These are phyloP conservation scores for Varecia variegata DNA, from an alignment of 2,797 vertebrate genomes.

Conservation along the genomic window DNA sequence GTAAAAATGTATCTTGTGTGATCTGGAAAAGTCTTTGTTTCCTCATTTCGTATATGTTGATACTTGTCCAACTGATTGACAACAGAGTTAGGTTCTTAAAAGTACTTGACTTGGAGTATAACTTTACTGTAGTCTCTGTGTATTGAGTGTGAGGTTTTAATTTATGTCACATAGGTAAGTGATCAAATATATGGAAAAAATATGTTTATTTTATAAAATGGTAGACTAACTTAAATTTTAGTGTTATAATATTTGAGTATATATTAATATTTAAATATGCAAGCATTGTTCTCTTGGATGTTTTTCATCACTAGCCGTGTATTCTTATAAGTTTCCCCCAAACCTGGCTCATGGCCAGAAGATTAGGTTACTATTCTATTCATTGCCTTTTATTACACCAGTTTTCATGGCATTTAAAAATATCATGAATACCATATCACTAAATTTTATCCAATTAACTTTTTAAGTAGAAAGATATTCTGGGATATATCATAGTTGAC, in stretches of 20 bases:
- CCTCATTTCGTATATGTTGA: not conserved
- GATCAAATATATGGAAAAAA: not conserved
- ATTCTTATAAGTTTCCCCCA: not conserved
- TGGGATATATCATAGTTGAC: not conserved
- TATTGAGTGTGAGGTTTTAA: not conserved
- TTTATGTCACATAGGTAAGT: not conserved
- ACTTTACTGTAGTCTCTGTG: not conserved
- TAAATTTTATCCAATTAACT: constrained; percentile 18
- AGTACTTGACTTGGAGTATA: not conserved
- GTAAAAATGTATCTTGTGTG: not conserved
- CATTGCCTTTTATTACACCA: not conserved
- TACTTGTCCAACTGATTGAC: not conserved
- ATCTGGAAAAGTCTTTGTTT: not conserved
- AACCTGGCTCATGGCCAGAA: not conserved
- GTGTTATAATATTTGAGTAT: not conserved
- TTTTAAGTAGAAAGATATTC: constrained; percentile 11
- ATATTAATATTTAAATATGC: not conserved
- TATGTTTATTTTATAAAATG: not conserved
- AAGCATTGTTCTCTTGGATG: not conserved
- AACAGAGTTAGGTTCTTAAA: not conserved
- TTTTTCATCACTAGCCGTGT: not conserved
- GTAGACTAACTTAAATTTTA: not conserved
- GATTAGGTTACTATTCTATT: not conserved
- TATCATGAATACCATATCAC: not conserved
- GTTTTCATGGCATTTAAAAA: constrained; percentile 30